These are phyloP conservation scores for Pipistrellus pygmaeus DNA, from an alignment of 2,797 vertebrate species.

Conservation along the genomic window DNA sequence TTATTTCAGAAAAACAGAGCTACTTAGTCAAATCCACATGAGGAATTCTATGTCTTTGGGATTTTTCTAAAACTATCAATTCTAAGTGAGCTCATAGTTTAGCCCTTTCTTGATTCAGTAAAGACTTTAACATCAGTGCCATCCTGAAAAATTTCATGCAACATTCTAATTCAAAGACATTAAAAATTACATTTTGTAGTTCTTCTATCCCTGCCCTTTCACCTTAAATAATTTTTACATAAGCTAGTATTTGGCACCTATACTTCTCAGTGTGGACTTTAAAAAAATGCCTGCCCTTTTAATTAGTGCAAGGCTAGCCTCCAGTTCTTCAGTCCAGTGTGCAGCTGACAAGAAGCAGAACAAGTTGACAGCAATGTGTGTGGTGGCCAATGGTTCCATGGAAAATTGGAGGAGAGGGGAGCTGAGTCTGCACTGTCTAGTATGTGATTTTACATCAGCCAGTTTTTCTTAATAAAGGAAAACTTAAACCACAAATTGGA, in stretches of 20 bases:
- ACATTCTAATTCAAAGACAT: neutral
- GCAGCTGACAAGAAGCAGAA: constrained; percentile 74
- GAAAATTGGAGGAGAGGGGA: constrained; percentile 38
- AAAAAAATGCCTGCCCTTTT: neutral
- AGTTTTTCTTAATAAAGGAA: constrained; percentile 70
- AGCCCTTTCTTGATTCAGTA: neutral
- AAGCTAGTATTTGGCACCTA: neutral
- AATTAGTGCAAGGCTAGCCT: neutral
- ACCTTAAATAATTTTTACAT: neutral
- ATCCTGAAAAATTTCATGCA: neutral
- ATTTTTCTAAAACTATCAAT: accelerated
- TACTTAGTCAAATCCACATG: neutral
- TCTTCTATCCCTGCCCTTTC: neutral
- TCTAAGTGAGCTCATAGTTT: neutral
- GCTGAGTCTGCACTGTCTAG: neutral
- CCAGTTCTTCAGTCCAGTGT: neutral
- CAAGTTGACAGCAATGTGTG: constrained; percentile 75
- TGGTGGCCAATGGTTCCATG: constrained; percentile 47
- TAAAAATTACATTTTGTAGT: neutral
- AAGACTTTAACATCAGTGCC: neutral
- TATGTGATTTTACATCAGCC: constrained; percentile 62
- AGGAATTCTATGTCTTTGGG: neutral
- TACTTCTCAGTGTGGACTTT: neutral
- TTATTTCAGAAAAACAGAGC: constrained; percentile 36
- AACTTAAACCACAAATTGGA: constrained; percentile 72